These are phyloP conservation scores for Epirrhoe tristata DNA, from an alignment of 2,888 invertebrate species.

Conservation along the genomic window DNA sequence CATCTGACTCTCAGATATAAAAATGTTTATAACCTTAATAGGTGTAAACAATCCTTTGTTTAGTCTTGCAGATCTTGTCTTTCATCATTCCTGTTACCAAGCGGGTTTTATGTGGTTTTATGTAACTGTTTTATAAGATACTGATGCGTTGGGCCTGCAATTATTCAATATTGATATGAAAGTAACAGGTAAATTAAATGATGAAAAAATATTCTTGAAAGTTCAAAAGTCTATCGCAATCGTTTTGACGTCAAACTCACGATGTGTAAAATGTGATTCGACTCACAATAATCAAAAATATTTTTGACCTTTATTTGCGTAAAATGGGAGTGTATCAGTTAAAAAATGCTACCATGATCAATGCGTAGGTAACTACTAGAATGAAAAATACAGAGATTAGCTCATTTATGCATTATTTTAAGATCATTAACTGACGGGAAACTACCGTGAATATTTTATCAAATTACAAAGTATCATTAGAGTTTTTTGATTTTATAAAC, in stretches of 20 bases:
- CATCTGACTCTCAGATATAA: conserved; percentile 29
- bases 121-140: conserved; percentile 18
- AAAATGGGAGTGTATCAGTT: conserved; percentile 61
- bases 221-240: conserved; percentile 34
- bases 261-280: conserved; percentile 44
- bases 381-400: background rate
- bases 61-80: conserved; percentile 29
- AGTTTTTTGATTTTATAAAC: background rate
- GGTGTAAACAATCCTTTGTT: conserved; percentile 34
- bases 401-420: background rate
- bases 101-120: too few relatives aligned
- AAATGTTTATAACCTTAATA: conserved; percentile 26
- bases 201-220: conserved; percentile 5
- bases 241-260: conserved; percentile 40
- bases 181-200: conserved; percentile 36
- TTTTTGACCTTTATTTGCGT: conserved; percentile 63
- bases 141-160: conserved; percentile 13
- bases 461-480: background rate
- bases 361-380: background rate
- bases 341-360: conserved; percentile 34
- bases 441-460: conserved; percentile 8
- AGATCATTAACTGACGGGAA: conserved; percentile 3
- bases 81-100: conserved; percentile 11
- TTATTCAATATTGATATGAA: conserved; percentile 31
- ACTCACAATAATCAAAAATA: conserved; percentile 43